A percentile compares a stretch with the other conserved stretches of the same genome.
Conservation (phyloP, 2,888 invertebrate genomes). For the Aphidius colemani region DNA sequence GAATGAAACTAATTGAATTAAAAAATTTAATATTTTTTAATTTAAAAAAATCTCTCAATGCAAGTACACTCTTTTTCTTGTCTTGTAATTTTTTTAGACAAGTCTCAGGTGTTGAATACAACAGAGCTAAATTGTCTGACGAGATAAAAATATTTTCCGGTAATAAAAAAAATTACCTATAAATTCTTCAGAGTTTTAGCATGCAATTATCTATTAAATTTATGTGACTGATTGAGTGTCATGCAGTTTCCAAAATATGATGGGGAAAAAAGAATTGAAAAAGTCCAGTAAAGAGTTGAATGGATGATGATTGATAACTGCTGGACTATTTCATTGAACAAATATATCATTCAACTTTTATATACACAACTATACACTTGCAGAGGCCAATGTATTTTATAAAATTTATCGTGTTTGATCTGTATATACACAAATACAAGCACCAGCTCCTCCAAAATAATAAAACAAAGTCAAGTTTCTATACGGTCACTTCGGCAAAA, state of each 20-base stretch:
- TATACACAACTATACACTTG: too few species aligned
- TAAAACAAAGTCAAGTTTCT: neutral
- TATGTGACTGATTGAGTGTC: conserved; percentile 23
- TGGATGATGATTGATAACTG: conserved; percentile 36
- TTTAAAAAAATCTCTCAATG: too few species aligned
- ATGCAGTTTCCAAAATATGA: conserved; percentile 22
- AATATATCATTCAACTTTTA: too few species aligned
- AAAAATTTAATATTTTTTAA: too few species aligned
- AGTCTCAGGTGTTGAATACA: neutral
- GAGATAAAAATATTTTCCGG: too few species aligned
- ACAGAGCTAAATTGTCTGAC: neutral
- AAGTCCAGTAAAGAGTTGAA: conserved; percentile 27
- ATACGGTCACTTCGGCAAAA: neutral
- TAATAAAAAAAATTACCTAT: too few species aligned
- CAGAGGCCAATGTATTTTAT: neutral
- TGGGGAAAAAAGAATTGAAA: conserved; percentile 19
- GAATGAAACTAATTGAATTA: too few species aligned
- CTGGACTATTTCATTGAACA: too few species aligned
- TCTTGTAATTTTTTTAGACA: too few species aligned
- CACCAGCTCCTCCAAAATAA: neutral
- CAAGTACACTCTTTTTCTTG: too few species aligned
- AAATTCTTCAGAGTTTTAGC: conserved; percentile 21
- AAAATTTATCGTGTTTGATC: neutral
- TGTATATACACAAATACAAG: neutral
- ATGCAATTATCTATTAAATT: conserved; percentile 11